Percentiles rank a stretch among this genome's conserved stretches.
Evolutionary conservation across 2,888 invertebrate genomes (phyloP).

Genomic region (Hydropsyche betteni): DNA sequence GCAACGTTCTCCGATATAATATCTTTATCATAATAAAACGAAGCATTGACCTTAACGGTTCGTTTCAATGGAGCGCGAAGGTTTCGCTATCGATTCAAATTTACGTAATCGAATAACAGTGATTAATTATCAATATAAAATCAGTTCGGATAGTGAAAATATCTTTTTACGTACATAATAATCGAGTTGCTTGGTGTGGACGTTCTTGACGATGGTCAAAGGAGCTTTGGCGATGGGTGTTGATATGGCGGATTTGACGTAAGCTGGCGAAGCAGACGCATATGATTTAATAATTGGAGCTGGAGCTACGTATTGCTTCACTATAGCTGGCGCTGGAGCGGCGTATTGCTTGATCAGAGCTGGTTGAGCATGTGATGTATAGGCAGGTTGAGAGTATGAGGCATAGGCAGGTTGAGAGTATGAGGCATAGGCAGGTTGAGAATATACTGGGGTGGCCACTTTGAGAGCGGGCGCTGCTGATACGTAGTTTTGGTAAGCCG

Average conservation of each 20-base stretch:
- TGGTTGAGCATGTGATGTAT: constrained; percentile 54
- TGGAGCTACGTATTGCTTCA: constrained; percentile 45
- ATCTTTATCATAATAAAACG: background rate
- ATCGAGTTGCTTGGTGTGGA: constrained; percentile 70
- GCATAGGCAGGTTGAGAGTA: constrained; percentile 5
- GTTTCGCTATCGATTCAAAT: no score
- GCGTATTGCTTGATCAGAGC: constrained; percentile 55
- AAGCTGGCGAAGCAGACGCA: constrained; percentile 53
- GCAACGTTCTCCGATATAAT: constrained; percentile 13
- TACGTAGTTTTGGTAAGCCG: constrained; percentile 51
- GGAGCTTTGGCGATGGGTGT: constrained; percentile 51
- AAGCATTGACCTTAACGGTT: constrained; percentile 14
- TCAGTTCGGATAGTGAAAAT: constrained; percentile 7
- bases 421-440: background rate
- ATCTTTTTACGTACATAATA: constrained; percentile 67
- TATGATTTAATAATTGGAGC: constrained; percentile 45
- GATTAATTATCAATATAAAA: background rate
- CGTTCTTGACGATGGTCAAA: constrained; percentile 63
- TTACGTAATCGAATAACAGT: background rate
- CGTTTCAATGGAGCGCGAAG: no score
- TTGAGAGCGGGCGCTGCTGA: constrained; percentile 54
- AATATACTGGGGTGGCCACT: constrained; percentile 34
- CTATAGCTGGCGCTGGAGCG: constrained; percentile 53
- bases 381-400: background rate
- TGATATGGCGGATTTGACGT: constrained; percentile 51